phyloP scores from a whole-genome alignment of 2,113 vertebrate species.

The Sapajus apella region DNA sequence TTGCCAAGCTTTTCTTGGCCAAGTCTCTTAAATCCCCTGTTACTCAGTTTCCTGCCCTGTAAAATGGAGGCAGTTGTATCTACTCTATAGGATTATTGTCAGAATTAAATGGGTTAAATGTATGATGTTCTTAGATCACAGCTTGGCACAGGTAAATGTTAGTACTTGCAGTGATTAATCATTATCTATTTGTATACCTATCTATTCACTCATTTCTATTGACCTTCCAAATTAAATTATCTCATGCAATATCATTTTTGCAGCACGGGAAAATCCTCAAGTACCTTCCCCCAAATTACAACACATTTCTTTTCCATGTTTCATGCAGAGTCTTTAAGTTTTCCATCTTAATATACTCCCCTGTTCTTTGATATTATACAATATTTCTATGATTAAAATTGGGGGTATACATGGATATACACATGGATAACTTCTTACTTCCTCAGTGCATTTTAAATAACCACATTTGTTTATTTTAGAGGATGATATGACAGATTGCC shows the following conservation, averaged over 20 bases:
- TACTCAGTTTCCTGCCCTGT: neutral
- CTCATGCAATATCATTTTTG: neutral
- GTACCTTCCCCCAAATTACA: neutral
- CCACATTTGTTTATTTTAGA: constrained; percentile 75
- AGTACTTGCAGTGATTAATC: neutral
- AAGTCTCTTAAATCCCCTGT: neutral
- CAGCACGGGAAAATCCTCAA: neutral
- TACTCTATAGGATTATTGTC: neutral
- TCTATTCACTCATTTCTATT: neutral
- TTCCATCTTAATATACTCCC: neutral
- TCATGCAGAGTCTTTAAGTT: neutral
- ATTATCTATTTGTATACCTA: neutral
- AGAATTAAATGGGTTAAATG: neutral
- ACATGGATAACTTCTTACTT: neutral
- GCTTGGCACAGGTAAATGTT: neutral
- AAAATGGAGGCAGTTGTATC: neutral
- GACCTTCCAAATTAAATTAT: neutral
- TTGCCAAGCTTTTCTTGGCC: neutral
- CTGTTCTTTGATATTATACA: neutral
- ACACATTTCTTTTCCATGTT: neutral
- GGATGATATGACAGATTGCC: constrained; percentile 83
- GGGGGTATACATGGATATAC: too few relatives aligned
- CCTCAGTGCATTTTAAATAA: neutral
- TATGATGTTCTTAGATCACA: neutral
- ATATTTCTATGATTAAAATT: neutral